These are phyloP conservation scores for Pavo muticus DNA, from an alignment of 2,113 vertebrate genomes.

Conservation along the genomic window DNA sequence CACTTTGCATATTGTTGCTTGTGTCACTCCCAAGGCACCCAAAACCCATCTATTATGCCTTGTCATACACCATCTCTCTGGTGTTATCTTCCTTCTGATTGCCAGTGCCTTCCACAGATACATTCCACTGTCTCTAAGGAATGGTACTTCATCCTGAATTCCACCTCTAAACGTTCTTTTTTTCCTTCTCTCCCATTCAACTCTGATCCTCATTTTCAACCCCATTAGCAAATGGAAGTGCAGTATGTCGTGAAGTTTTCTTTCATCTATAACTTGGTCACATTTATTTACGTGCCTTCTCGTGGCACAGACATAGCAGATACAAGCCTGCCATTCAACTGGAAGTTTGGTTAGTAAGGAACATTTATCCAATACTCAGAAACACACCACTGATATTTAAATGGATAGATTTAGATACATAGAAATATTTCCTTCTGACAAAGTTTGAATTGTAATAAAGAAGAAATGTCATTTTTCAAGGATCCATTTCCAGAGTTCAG, in stretches of 20 bases:
- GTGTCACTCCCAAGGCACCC: background rate
- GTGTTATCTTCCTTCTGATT: background rate
- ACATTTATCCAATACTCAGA: background rate
- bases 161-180: background rate
- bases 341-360: background rate
- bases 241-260: background rate
- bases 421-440: background rate
- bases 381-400: background rate
- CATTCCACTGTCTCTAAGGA: background rate
- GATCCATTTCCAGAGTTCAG: background rate
- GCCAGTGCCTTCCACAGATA: background rate
- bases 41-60: background rate
- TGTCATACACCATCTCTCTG: background rate
- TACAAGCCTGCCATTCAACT: background rate
- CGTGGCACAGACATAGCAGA: background rate
- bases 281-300: background rate
- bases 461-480: background rate
- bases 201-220: background rate
- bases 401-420: background rate
- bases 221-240: background rate
- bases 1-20: background rate
- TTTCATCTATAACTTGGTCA: background rate
- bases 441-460: background rate
- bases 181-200: background rate
- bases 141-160: background rate